Conservation (phyloP, 2,113 vertebrate species). For the Noctilio leporinus region DNA sequence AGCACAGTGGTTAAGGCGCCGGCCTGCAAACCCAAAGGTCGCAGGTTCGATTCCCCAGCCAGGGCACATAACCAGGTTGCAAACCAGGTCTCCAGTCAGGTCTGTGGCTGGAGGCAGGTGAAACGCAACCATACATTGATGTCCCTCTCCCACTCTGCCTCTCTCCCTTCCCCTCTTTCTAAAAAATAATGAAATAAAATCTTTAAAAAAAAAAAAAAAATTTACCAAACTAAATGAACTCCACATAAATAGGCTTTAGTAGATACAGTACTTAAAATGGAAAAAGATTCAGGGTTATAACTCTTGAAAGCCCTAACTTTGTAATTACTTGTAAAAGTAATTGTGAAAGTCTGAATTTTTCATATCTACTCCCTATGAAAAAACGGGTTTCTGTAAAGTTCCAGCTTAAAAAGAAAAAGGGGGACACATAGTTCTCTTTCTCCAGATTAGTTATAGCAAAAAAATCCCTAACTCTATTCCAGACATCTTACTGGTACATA, state of each 20-base stretch:
- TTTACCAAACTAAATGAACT: slow-evolving; percentile 41
- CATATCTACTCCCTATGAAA: neutral
- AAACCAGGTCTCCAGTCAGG: too few species aligned
- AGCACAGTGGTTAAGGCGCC: too few species aligned
- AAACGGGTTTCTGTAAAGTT: slow-evolving; percentile 27
- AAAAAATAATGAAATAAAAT: too few species aligned
- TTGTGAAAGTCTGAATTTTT: slow-evolving; percentile 17
- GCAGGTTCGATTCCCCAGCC: too few species aligned
- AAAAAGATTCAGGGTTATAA: slow-evolving; percentile 34
- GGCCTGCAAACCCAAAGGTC: too few species aligned
- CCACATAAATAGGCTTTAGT: neutral
- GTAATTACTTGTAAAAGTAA: slow-evolving; percentile 46
- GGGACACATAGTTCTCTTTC: slow-evolving; percentile 1
- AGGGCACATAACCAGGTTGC: too few species aligned
- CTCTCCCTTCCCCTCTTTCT: too few species aligned
- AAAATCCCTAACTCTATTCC: neutral
- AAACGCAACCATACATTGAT: too few species aligned
- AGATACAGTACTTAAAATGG: slow-evolving; percentile 46
- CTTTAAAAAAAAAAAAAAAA: neutral
- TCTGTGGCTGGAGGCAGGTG: too few species aligned
- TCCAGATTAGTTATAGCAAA: neutral
- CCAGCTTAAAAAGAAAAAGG: slow-evolving; percentile 2
- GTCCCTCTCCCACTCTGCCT: too few species aligned
- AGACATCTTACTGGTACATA: neutral
- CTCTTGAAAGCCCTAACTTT: neutral